These are phyloP conservation scores for Scleropages formosus DNA, from an alignment of 2,797 vertebrate species.

Conservation along the genomic window DNA sequence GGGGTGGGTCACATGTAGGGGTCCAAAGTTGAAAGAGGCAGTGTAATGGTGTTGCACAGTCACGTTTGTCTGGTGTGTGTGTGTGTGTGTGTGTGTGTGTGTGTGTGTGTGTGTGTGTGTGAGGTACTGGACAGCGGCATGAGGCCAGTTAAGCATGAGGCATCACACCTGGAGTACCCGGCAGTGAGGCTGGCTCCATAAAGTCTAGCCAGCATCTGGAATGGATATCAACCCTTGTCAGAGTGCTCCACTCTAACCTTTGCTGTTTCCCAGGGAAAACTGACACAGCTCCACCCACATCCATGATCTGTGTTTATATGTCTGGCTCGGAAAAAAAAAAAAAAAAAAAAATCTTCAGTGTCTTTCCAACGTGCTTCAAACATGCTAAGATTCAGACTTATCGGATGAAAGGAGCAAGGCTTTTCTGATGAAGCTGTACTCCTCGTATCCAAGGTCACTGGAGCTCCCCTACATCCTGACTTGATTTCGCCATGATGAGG, in stretches of 20 bases:
- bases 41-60: not conserved
- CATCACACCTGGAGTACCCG: conserved; percentile 77
- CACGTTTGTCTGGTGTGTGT: conserved; percentile 56
- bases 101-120: conserved; percentile 69
- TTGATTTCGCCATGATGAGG: no score
- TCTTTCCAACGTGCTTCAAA: no score
- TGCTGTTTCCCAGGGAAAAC: conserved; percentile 73
- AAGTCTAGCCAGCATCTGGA: conserved; percentile 84
- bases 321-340: conserved; percentile 63
- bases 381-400: no score
- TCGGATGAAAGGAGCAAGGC: no score
- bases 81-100: conserved; percentile 55
- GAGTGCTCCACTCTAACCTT: conserved; percentile 66
- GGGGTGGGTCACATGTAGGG: not conserved
- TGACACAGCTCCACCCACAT: conserved; percentile 81
- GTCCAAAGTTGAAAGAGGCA: no score
- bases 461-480: no score
- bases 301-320: conserved; percentile 78
- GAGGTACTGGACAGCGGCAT: conserved; percentile 40
- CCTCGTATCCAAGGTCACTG: no score
- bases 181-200: conserved; percentile 72
- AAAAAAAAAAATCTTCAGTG: not conserved
- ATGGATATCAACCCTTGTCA: conserved; percentile 74
- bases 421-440: no score
- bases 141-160: conserved; percentile 71